Percentiles rank a stretch among this genome's conserved stretches.
phyloP scores from a whole-genome alignment of 2,113 vertebrate species.

The Cochlearius cochlearius region DNA sequence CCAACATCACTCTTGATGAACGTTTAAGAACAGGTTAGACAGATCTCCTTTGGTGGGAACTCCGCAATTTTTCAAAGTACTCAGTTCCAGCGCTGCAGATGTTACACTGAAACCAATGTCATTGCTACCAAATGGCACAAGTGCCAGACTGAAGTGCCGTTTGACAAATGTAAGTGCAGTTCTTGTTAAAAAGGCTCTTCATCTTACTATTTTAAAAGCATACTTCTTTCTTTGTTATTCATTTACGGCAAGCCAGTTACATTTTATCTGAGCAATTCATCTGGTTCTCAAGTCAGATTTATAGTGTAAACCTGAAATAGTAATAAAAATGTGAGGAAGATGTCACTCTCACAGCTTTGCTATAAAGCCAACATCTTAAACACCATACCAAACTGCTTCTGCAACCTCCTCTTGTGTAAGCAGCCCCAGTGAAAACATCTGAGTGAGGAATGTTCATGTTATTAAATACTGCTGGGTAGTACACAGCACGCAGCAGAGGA shows the following conservation, averaged over 20 bases:
- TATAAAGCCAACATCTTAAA: not conserved
- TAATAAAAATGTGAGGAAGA: not conserved
- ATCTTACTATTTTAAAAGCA: conserved; percentile 27
- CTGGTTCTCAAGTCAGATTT: conserved; percentile 49
- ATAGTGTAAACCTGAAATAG: not conserved
- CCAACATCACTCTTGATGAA: not conserved
- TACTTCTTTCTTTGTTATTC: conserved; percentile 1
- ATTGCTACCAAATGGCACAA: not conserved
- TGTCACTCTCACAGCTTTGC: not conserved
- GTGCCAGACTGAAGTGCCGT: not conserved
- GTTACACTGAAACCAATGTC: not conserved
- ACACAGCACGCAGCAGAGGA: not conserved
- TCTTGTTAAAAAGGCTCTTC: conserved; percentile 9
- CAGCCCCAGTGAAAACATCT: not conserved
- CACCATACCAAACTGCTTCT: not conserved
- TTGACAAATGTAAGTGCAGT: not conserved
- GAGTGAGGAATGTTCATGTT: not conserved
- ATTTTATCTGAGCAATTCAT: conserved; percentile 47
- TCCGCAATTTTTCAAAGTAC: not conserved
- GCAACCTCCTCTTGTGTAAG: not conserved
- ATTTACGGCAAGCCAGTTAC: not conserved
- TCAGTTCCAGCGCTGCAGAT: not conserved
- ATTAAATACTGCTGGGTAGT: not conserved
- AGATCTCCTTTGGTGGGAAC: not conserved
- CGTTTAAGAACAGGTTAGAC: not conserved